Evolutionary conservation across 2,888 invertebrate species (phyloP), one percentile per base, ranked within the genome.

Genomic region (Amorpha juglandis): DNA sequence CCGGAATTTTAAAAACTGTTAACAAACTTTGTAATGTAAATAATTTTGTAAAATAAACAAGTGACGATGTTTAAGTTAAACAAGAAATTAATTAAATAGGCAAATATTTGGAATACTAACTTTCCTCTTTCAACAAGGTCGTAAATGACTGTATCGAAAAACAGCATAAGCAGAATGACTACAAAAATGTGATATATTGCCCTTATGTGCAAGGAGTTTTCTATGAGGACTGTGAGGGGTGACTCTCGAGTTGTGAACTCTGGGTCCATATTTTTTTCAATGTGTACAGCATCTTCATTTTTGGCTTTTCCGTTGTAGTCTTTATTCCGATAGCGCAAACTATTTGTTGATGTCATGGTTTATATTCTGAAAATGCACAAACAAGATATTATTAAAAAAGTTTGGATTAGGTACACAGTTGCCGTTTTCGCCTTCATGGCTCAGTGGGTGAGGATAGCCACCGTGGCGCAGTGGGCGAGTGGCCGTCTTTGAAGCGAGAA

Each of bases 141-240:
- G 77, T 95, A 95, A 12, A 96, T 92, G 21, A 96, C 91, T 7
- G 96, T 96, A 77, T 97, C 96, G 66, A 97, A 88, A 63, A 97
- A 94, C 70, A 97, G 91, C 47, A 96, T 91, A 64, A 97, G 92
- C 47, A 98, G 91, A 72, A 96, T 96, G 19, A 96, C 96, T 62
- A 96, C 94, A 87, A 98, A 98, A 72, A 98, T 96, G 83, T 98
- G 96, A 84, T 98, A 97, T 73, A 98, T 96, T 3, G 97, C 96
- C 76, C 95, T 94, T 77, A 98, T 96, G 87, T 98, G 98, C 64
- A 95, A 94, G 0, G 91, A 91, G 63, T 96, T 95, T 80, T 96
- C 95, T 74, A 97, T 94, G 27, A 98, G 93, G 69, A 96, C 96
- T 0, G 97, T 98, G 66, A 98, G 91, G n/a, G 96, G 92, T 0